phyloP scores from a whole-genome alignment of 2,888 invertebrate species.

The Cyclophora albipunctata region DNA sequence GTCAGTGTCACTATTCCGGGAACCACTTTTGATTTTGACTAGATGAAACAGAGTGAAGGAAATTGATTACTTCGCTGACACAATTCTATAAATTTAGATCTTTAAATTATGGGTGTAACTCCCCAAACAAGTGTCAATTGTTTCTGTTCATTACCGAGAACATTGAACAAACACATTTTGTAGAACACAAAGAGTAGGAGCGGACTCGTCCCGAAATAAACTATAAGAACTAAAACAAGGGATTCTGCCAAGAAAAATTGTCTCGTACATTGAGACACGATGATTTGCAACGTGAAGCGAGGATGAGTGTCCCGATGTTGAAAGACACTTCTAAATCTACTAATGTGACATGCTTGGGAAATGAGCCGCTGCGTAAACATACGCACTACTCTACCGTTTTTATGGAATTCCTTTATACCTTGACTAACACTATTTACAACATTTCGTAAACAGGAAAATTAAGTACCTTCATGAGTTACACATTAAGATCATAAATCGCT shows the following conservation, averaged over 20 bases:
- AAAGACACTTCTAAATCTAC: constrained; percentile 30
- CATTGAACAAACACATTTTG: constrained; percentile 19
- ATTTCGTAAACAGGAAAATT: too few relatives aligned
- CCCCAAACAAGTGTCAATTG: neutral
- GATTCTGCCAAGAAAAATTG: constrained; percentile 58
- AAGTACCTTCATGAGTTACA: too few relatives aligned
- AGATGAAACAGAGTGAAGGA: neutral
- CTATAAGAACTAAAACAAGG: constrained; percentile 43
- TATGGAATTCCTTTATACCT: neutral
- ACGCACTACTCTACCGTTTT: neutral
- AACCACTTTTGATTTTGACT: too few relatives aligned
- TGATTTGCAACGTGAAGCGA: constrained; percentile 30
- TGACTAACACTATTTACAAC: too few relatives aligned
- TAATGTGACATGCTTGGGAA: constrained; percentile 23
- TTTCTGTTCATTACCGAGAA: constrained; percentile 18
- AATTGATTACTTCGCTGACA: constrained; percentile 1
- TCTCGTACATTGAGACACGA: constrained; percentile 26
- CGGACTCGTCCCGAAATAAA: constrained; percentile 49
- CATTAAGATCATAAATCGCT: constrained; percentile 1
- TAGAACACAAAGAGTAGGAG: constrained; percentile 35
- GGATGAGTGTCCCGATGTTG: constrained; percentile 29
- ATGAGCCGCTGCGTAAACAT: neutral
- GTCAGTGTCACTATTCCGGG: too few relatives aligned
- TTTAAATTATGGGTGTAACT: too few relatives aligned
- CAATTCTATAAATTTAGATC: neutral